Percentiles rank a stretch among this genome's conserved stretches.
phyloP scores from a whole-genome alignment of 2,888 invertebrate species.

The Euzetes globulus region DNA sequence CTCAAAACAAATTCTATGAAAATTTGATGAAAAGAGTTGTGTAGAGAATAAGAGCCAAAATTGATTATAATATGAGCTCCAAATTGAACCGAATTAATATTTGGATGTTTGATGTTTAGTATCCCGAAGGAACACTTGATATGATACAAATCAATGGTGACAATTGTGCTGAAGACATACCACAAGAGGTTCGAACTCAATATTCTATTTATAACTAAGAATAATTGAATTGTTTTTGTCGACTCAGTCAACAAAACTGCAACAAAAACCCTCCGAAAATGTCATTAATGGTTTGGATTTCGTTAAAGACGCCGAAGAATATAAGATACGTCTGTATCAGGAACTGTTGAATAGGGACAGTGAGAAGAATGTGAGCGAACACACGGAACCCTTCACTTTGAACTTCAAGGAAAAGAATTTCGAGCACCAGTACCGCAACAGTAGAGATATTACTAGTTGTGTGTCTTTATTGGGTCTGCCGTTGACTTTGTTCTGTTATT shows the following conservation, averaged over 20 bases:
- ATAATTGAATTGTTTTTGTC: neutral
- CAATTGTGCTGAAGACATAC: neutral
- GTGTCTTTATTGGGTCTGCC: slow-evolving; percentile 45
- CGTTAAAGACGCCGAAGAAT: slow-evolving; percentile 55
- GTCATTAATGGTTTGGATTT: slow-evolving; percentile 2
- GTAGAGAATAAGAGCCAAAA: too few relatives aligned
- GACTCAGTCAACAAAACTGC: slow-evolving; percentile 25
- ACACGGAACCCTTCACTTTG: slow-evolving; percentile 59
- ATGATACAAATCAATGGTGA: slow-evolving; percentile 36
- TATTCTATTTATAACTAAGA: neutral
- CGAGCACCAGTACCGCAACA: slow-evolving; percentile 59
- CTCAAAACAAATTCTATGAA: neutral
- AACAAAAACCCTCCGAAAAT: neutral
- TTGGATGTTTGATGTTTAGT: slow-evolving; percentile 37
- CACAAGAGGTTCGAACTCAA: slow-evolving; percentile 6
- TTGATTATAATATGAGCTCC: too few relatives aligned
- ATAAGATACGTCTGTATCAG: slow-evolving; percentile 68
- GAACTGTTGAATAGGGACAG: slow-evolving; percentile 77
- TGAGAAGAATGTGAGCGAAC: slow-evolving; percentile 62
- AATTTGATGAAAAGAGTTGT: too few relatives aligned
- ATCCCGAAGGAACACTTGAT: slow-evolving; percentile 44
- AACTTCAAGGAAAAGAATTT: slow-evolving; percentile 60
- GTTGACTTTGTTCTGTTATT: slow-evolving; percentile 45
- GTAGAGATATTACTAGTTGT: slow-evolving; percentile 45
- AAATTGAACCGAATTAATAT: neutral